Evolutionary conservation across 2,888 invertebrate genomes (phyloP).

Genomic region (Arenicola marina): DNA sequence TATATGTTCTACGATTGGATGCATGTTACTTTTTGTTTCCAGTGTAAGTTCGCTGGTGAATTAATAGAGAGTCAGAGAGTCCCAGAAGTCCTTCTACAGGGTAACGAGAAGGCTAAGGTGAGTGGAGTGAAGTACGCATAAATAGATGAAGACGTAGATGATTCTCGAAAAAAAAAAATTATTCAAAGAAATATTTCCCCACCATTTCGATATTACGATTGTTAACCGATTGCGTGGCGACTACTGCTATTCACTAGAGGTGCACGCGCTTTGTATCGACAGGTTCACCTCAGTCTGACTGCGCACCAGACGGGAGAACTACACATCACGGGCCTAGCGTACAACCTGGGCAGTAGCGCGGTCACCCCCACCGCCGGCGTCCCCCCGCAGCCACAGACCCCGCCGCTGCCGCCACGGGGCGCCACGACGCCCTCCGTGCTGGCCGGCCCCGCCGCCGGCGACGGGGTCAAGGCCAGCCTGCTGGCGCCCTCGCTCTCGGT

Average conservation of each 20-base stretch:
- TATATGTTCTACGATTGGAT: not conserved
- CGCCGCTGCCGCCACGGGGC: not conserved
- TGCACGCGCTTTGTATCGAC: no score
- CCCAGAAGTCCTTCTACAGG: conserved; percentile 8
- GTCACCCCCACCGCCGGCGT: conserved; percentile 6
- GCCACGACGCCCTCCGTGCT: not conserved
- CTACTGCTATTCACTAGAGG: no score
- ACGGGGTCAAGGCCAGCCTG: not conserved
- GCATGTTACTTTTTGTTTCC: not conserved
- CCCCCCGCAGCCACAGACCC: conserved; percentile 3
- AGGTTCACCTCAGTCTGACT: conserved; percentile 73
- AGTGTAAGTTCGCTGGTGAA: not conserved
- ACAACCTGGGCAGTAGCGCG: conserved; percentile 63
- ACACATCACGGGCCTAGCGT: conserved; percentile 75
- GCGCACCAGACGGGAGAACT: conserved; percentile 77
- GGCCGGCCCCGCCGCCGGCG: not conserved
- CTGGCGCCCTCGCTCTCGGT: conserved; percentile 20
- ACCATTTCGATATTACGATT: no score
- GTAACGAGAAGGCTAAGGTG: conserved; percentile 1
- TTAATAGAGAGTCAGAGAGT: not conserved
- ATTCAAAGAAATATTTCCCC: no score
- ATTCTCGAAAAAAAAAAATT: no score
- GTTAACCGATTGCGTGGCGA: no score
- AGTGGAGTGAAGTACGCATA: conserved; percentile 12
- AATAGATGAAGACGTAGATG: no score